Percentiles rank a stretch among this genome's conserved stretches.
Evolutionary conservation across 2,888 invertebrate genomes (phyloP).

Genomic region (Cenopis cana): DNA sequence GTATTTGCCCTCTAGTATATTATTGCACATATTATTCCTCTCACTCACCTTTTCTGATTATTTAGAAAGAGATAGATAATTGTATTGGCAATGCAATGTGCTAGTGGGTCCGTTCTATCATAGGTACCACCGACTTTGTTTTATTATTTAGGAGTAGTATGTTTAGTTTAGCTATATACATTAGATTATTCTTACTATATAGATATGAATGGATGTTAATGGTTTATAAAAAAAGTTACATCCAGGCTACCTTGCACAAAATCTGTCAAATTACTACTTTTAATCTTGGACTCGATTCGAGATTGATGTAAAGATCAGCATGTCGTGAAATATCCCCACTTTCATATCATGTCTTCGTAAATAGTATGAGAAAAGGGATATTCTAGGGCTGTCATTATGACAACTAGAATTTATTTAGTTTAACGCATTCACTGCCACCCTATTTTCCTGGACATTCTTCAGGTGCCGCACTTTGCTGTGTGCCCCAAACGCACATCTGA

Average conservation of each 20-base stretch:
- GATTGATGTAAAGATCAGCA: too few species aligned
- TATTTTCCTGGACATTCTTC: too few species aligned
- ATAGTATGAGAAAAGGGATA: too few species aligned
- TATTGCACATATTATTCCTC: not conserved
- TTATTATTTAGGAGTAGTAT: constrained; percentile 44
- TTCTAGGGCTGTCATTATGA: too few species aligned
- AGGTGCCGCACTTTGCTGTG: too few species aligned
- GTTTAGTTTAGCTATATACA: constrained; percentile 26
- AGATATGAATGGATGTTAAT: constrained; percentile 3
- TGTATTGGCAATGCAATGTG: not conserved
- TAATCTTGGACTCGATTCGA: too few species aligned
- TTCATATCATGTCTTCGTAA: too few species aligned
- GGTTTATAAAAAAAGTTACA: not conserved
- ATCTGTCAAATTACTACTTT: not conserved
- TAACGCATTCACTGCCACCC: too few species aligned
- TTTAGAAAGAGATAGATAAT: not conserved
- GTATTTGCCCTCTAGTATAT: not conserved
- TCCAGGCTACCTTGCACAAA: too few species aligned
- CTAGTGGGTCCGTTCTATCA: constrained; percentile 3
- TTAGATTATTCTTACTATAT: constrained; percentile 24
- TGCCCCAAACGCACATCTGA: too few species aligned
- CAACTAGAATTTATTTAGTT: too few species aligned
- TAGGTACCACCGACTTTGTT: constrained; percentile 48
- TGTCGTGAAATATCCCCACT: too few species aligned
- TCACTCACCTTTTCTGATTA: not conserved